A percentile compares a stretch with the other conserved stretches of the same genome.
Evolutionary conservation across 2,113 vertebrate species (phyloP).

Genomic region (Phylloscopus trochilus): DNA sequence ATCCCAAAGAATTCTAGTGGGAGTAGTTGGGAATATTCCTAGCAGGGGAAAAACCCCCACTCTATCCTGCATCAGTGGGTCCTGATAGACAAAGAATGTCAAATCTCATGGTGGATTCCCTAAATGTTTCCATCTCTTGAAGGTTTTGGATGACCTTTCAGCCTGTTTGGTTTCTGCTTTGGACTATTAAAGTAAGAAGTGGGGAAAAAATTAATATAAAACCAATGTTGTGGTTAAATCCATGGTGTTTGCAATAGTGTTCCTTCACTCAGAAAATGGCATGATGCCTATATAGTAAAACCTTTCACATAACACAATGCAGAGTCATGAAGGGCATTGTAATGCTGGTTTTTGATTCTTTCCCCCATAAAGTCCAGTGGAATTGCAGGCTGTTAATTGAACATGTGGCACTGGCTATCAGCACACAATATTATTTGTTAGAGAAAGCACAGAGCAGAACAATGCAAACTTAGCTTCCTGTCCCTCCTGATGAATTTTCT

Average conservation of each 20-base stretch:
- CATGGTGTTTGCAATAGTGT: not conserved
- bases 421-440: not conserved
- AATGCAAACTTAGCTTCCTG: not conserved
- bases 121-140: not conserved
- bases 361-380: not conserved
- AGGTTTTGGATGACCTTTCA: not conserved
- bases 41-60: rapidly evolving
- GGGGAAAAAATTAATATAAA: not conserved
- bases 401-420: not conserved
- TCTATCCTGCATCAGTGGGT: not conserved
- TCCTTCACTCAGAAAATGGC: not conserved
- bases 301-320: not conserved
- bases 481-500: not conserved
- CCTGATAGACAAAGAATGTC: not conserved
- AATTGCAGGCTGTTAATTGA: not conserved
- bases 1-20: not conserved
- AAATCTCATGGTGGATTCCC: not conserved
- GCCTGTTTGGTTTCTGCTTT: not conserved
- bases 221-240: not conserved
- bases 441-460: not conserved
- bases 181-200: not conserved
- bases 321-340: not conserved
- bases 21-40: not conserved
- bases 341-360: not conserved
- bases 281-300: not conserved